Evolutionary conservation across 1,140 invertebrate genomes (phyloP).

Genomic region (Papilio aristodemus): DNA sequence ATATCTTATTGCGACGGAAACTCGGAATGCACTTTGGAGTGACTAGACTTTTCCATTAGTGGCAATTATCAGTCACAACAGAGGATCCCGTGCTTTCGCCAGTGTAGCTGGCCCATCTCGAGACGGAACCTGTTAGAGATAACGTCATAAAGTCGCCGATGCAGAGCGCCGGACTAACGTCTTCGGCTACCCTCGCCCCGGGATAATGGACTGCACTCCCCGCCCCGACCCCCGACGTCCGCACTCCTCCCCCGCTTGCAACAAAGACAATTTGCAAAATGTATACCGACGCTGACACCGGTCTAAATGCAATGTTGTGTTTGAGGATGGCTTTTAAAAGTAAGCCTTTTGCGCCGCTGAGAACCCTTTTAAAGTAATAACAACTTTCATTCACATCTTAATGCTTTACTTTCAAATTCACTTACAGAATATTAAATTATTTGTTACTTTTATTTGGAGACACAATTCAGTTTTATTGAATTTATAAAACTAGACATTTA

Average conservation of each 20-base stretch:
- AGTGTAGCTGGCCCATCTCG: conserved; percentile 57
- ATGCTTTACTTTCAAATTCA: conserved; percentile 12
- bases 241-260: conserved; percentile 28
- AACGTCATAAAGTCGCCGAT: conserved; percentile 77
- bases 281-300: conserved; percentile 28
- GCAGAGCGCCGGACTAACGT: conserved; percentile 72
- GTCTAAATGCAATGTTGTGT: conserved; percentile 35
- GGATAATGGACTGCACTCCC: conserved; percentile 66
- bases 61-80: conserved; percentile 77
- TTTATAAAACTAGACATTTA: not conserved
- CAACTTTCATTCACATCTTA: conserved; percentile 17
- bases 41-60: conserved; percentile 79
- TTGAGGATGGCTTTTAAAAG: conserved; percentile 29
- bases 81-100: conserved; percentile 66
- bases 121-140: conserved; percentile 76
- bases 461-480: conserved; percentile 21
- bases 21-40: conserved; percentile 75
- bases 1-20: conserved; percentile 67
- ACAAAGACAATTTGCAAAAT: conserved; percentile 36
- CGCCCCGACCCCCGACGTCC: conserved; percentile 34
- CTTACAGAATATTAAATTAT: conserved; percentile 8
- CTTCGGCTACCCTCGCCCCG: conserved; percentile 70
- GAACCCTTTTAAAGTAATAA: conserved; percentile 19
- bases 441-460: not conserved
- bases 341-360: conserved; percentile 25